Base-by-base conservation (phyloP, 2,888 invertebrate species). In the Lasioglossum vierecki region DNA sequence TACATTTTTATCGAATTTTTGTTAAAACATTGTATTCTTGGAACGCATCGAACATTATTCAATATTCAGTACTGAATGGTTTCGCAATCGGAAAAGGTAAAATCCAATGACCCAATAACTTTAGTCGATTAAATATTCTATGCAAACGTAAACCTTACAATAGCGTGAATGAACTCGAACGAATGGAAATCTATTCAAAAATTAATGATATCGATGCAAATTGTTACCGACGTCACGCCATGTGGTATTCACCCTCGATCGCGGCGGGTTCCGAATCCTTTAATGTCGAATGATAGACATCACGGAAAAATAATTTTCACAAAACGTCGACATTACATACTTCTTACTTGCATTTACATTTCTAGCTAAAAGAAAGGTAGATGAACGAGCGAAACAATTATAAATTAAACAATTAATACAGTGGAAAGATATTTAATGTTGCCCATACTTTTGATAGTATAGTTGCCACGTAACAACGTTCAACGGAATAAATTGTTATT, bases 171-270 rank as follows among this genome's bases (percentile, higher is more conserved):
- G 35, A 46, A 35, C 46, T 49, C 22, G 49, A 39, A 66, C 46
- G 35, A 76, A 76, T 76, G 76, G 66, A 76, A 76, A 76, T 76
- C 46, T 76, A 76, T 76, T 46, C 66, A 66, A 66, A 66, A 63
- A 66, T 49, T 44, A 66, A 46, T 46, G 63, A 46, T 66, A 46
- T 22, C 35, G 46, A 76, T 76, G 76, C 76, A 76, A 76, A 76
- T 66, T 49, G 76, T 66, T 26, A 66, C 30, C 35, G 66, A 76
- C 49, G 46, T 46, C 35, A 49, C 46, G 44, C 63, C 66, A 46
- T n/a, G 76, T 15, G 76, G 35, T 46, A 35, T 35, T 9, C 46
- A 49, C 30, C 46, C 66, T 68, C 68, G 18, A 39, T 9, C 35
- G 22, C 22, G 8, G 22, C 22, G 6, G 39, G 35, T 39, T 68